Conservation (phyloP, 2,888 invertebrate genomes). For the Drosophila mimetica region DNA sequence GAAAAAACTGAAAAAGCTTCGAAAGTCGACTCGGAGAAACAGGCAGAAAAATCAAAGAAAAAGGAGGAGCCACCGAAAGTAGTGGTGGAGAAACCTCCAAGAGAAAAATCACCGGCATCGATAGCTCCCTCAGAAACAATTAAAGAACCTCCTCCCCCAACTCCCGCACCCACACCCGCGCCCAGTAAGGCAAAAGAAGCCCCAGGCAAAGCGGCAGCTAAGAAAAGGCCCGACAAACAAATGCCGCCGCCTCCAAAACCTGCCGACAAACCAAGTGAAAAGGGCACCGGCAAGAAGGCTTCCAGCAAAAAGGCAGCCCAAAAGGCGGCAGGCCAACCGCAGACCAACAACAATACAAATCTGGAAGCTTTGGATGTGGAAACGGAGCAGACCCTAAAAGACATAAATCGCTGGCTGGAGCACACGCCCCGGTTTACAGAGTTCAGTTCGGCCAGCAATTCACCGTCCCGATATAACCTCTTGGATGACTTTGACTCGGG, state of each 20-base stretch:
- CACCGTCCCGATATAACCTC: conserved; percentile 88
- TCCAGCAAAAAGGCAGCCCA: conserved; percentile 55
- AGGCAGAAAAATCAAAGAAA: conserved; percentile 41
- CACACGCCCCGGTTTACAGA: conserved; percentile 91
- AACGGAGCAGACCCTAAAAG: conserved; percentile 89
- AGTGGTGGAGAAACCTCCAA: conserved; percentile 19
- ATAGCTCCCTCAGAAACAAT: conserved; percentile 41
- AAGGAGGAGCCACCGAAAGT: conserved; percentile 35
- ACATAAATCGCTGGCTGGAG: conserved; percentile 95
- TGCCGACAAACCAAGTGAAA: conserved; percentile 57
- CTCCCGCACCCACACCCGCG: background rate
- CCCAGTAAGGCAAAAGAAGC: conserved; percentile 51
- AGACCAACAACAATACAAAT: conserved; percentile 84
- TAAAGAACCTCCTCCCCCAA: conserved; percentile 35
- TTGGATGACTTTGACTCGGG: conserved; percentile 87
- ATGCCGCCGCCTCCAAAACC: conserved; percentile 72
- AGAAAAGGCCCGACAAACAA: conserved; percentile 72
- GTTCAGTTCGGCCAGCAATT: conserved; percentile 91
- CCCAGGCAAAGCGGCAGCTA: conserved; percentile 62
- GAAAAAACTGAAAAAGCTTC: conserved; percentile 40
- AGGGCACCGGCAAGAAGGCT: conserved; percentile 43
- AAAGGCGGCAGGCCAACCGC: conserved; percentile 50
- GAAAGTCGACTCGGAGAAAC: conserved; percentile 50
- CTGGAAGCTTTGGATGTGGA: conserved; percentile 89
- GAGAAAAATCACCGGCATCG: conserved; percentile 19